Evolutionary conservation across 2,113 vertebrate species (phyloP).

Genomic region (Ceratotherium simum): DNA sequence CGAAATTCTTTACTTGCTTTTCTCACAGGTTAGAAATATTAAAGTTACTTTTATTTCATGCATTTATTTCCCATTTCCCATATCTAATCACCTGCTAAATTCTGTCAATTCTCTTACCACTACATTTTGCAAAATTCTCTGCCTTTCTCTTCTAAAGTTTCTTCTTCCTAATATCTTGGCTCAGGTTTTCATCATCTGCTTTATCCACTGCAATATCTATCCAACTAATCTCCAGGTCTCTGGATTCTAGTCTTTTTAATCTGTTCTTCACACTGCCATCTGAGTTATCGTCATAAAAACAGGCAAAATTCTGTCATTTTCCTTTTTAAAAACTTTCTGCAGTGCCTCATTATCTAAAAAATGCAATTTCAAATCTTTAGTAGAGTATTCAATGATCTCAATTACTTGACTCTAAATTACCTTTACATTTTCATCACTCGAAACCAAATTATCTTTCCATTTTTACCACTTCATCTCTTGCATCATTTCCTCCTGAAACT

Average conservation of each 20-base stretch:
- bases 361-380: not conserved
- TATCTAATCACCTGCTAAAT: not conserved
- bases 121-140: not conserved
- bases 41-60: not conserved
- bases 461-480: not conserved
- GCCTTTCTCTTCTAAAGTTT: not conserved
- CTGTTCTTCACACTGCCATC: not conserved
- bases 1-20: not conserved
- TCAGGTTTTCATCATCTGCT: not conserved
- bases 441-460: constrained; percentile 40
- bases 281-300: not conserved
- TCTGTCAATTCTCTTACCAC: not conserved
- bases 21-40: not conserved
- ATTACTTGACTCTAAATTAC: constrained; percentile 28
- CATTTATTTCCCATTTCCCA: not conserved
- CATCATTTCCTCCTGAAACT: not conserved
- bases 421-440: constrained; percentile 37
- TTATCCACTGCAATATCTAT: not conserved
- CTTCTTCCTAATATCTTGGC: not conserved
- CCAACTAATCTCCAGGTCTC: not conserved
- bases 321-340: not conserved
- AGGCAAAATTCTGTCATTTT: constrained; percentile 46
- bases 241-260: constrained; percentile 32
- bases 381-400: not conserved
- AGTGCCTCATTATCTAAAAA: constrained; percentile 11